These are phyloP conservation scores for Plemyria rubiginata DNA, from an alignment of 2,888 invertebrate species.

Conservation along the genomic window DNA sequence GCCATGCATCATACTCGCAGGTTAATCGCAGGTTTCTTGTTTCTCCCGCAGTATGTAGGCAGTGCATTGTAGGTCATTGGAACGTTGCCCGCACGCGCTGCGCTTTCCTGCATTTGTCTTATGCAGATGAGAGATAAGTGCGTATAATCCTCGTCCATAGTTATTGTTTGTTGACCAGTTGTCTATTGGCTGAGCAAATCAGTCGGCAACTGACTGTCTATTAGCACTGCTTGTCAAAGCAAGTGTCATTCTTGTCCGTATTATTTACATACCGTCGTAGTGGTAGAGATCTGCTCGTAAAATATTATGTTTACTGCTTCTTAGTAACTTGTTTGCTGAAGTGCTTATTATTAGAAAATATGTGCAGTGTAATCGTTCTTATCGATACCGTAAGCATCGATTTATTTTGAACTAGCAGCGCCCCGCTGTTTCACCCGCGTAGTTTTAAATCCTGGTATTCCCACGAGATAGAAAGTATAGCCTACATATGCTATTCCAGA, in stretches of 20 bases:
- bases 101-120: conserved; percentile 74
- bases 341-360: conserved; percentile 16
- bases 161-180: conserved; percentile 30
- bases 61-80: conserved; percentile 71
- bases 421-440: too few species aligned
- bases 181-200: conserved; percentile 13
- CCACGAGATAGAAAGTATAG: too few species aligned
- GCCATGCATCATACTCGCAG: conserved; percentile 61
- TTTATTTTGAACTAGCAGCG: conserved; percentile 5
- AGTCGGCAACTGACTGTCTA: conserved; percentile 1
- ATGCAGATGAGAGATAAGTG: conserved; percentile 58
- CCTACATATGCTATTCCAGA: too few species aligned
- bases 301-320: conserved; percentile 8
- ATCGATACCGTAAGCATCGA: neutral
- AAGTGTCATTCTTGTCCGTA: conserved; percentile 10
- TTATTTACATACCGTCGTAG: neutral
- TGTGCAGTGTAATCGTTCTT: conserved; percentile 8
- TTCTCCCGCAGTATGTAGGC: conserved; percentile 65
- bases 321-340: conserved; percentile 20
- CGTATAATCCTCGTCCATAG: conserved; percentile 27
- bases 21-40: conserved; percentile 65
- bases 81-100: conserved; percentile 63
- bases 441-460: too few species aligned
- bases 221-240: conserved; percentile 6
- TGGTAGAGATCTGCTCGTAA: neutral